Base-by-base conservation (phyloP, 2,888 invertebrate genomes). In the Autographa pulchrina region DNA sequence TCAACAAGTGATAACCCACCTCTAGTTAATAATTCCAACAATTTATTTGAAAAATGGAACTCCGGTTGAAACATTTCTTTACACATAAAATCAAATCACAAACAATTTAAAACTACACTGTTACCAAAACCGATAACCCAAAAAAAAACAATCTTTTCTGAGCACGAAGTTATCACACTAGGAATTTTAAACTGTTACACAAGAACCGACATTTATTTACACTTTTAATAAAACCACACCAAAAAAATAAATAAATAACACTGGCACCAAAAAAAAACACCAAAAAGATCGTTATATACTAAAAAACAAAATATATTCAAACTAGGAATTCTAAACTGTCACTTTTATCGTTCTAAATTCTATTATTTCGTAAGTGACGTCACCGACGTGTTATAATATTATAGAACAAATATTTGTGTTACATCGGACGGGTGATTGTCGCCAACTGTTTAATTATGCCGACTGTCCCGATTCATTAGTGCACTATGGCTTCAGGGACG, bases 401-500 rank as follows among this genome's bases (percentile, higher is more conserved):
- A 81, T 87, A 82, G 89, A 85, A 77, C 71, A 48, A 88, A 89
- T 91, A 87, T 91, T 90, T 90, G 88, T 90, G 90, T 91, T 88
- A 92, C 88, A 89, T 88, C 87, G 89, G 81, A 76, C 84, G 90
- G 88, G 84, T 89, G 92, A 86, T 93, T 92, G 93, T 91, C 92
- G 92, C 92, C 91, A 92, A 94, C 93, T 93, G 92, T 92, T 94
- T 95, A 94, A 95, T 95, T 95, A 94, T 94, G 90, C 90, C 91
- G 92, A 88, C 88, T 91, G 93, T 90, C 93, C 93, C 94, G 94
- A 94, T 94, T 94, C 95, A 94, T 95, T 95, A 95, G 93, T 93
- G 91, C 92, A 92, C 86, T 89, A 87, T 82, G 80, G 78, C 77
- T 81, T 82, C 95, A 95, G 95, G 92, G 95, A 81, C 92, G 95